Evolutionary conservation across 2,888 invertebrate genomes (phyloP), one percentile per base, ranked within the genome.

Genomic region (Andrena haemorrhoa): DNA sequence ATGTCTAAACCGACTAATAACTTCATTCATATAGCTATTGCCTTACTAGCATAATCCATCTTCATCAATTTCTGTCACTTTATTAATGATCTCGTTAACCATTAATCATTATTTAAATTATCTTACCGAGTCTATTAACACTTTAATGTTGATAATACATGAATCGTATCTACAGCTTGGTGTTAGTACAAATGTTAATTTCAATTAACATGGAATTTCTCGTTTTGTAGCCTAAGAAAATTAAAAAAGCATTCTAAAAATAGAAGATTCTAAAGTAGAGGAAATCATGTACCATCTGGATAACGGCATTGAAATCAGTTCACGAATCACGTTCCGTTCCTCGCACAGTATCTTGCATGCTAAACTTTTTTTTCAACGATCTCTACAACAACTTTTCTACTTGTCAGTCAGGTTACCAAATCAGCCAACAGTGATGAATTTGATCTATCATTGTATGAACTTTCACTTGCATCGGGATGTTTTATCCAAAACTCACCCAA

Each of bases 301-400:
- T 33, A 60, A 58, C 64, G 63, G 68, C 47, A 20, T 4, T 10
- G 61, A 33, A 10, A 68, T 75, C 75, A 31, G 71, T 33, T 82
- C 12, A 41, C 82, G 70, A 65, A 76, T 72, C 82, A 82, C 82
- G 82, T 64, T 35, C 68, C 8, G 61, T 53, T 76, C 47, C 72
- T 73, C 63, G 58, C 69, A 10, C 8, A 81, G 12, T 16, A n/a
- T 31, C 2, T 10, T 68, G 82, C 76, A 82, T 82, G 69, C 72
- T 68, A 82, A 82, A 69, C 23, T 35, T 56, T 82, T 80, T 76
- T 76, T 69, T 75, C 23, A 60, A 16, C 63, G 70, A 81, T 76
- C 47, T 29, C 72, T 53, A 29, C 35, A 33, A 29, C 60, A 60
- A 33, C 68, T 58, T 68, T 35, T 26, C 53, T 65, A 58, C 47